Conservation (phyloP, 2,113 vertebrate genomes). For the Diadophis punctatus region DNA sequence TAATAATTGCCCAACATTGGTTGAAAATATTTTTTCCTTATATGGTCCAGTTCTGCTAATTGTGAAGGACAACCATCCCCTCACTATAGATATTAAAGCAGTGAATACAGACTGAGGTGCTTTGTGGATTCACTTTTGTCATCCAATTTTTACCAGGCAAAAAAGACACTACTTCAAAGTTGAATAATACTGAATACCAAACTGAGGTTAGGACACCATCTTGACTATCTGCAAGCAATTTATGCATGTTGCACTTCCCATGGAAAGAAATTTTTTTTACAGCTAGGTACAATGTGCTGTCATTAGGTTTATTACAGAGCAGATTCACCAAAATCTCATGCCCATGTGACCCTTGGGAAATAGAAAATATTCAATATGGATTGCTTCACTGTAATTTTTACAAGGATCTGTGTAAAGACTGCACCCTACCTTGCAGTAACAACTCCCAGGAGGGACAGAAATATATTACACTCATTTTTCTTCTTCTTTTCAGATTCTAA, state of each 20-base stretch:
- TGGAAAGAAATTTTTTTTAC: neutral
- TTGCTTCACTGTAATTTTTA: neutral
- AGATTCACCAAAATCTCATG: neutral
- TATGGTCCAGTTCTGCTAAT: neutral
- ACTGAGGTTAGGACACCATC: neutral
- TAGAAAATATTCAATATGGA: neutral
- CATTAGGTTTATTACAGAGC: neutral
- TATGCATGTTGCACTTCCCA: neutral
- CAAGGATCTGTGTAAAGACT: neutral
- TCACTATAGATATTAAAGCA: neutral
- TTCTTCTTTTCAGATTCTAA: neutral
- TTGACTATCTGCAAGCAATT: neutral
- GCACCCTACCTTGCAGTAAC: neutral
- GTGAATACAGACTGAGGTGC: neutral
- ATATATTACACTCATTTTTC: neutral
- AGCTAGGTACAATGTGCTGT: neutral
- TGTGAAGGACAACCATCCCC: neutral
- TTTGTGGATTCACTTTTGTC: neutral
- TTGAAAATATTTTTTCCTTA: neutral
- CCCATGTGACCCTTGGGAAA: neutral
- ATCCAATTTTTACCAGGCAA: neutral
- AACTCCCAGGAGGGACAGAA: neutral
- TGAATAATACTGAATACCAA: neutral
- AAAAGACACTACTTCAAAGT: neutral
- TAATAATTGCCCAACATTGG: neutral